Evolutionary conservation across 2,113 vertebrate genomes (phyloP).

Genomic region (Prolemur simus): DNA sequence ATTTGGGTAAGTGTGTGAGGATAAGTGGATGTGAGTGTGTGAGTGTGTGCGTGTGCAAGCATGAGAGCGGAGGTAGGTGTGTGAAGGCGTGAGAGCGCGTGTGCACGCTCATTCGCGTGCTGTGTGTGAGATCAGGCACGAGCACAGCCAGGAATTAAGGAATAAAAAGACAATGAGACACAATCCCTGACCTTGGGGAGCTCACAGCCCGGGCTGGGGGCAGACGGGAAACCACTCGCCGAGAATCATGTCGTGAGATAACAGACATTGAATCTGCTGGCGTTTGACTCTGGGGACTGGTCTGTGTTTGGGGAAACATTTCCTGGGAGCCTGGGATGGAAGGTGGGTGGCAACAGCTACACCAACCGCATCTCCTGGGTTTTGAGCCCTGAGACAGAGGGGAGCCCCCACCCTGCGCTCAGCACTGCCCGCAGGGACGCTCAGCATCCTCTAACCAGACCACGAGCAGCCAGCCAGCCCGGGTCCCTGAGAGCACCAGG

Average conservation of each 20-base stretch:
- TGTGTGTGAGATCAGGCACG: too few species aligned
- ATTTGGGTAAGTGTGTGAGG: not conserved
- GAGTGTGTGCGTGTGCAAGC: not conserved
- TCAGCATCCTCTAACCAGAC: not conserved
- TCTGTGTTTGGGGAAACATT: not conserved
- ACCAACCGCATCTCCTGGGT: not conserved
- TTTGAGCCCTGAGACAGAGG: not conserved
- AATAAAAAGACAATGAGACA: not conserved
- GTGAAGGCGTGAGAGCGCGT: not conserved
- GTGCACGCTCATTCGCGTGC: too few species aligned
- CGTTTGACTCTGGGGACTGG: not conserved
- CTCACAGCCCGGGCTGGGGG: not conserved
- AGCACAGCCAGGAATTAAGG: not conserved
- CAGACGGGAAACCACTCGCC: not conserved
- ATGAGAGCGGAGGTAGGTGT: not conserved
- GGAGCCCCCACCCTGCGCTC: not conserved
- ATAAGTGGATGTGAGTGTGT: too few species aligned
- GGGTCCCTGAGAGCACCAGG: too few species aligned
- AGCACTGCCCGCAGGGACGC: not conserved
- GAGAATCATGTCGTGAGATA: accelerated
- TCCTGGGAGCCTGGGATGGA: not conserved
- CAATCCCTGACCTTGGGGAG: not conserved
- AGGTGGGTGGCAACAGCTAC: not conserved
- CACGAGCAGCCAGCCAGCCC: not conserved
- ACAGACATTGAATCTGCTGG: not conserved